These are phyloP conservation scores for Dyspetes luteomarginatus DNA, from an alignment of 2,888 invertebrate species.

Conservation along the genomic window DNA sequence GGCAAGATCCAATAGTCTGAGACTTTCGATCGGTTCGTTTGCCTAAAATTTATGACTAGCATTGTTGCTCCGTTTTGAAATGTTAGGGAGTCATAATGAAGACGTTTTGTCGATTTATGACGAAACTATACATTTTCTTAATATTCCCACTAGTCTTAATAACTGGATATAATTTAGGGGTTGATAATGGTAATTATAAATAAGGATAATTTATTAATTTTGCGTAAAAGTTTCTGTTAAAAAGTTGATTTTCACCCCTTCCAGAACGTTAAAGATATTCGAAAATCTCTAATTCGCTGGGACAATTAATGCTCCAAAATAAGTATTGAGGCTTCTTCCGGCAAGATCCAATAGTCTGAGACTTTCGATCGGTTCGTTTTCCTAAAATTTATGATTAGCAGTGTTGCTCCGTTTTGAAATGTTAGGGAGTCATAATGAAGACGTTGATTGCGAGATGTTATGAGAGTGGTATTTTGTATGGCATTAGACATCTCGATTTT, in stretches of 20 bases:
- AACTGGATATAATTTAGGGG: neutral
- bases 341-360: neutral
- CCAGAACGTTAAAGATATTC: neutral
- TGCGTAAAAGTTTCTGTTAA: neutral
- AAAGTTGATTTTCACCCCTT: neutral
- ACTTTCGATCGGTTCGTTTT: neutral
- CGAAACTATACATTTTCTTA: neutral
- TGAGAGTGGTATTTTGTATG: neutral
- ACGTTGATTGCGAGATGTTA: constrained; percentile 2
- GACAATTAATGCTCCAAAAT: neutral
- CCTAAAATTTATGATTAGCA: neutral
- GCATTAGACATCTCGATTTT: constrained; percentile 9
- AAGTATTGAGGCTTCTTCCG: neutral
- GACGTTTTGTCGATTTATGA: too few species aligned
- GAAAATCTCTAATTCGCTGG: neutral
- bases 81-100: neutral
- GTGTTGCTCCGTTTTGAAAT: neutral
- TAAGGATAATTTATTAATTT: neutral
- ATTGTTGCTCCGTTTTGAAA: neutral
- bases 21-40: neutral
- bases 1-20: neutral
- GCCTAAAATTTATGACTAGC: neutral
- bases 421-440: neutral
- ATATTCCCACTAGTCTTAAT: neutral
- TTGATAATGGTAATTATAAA: neutral